phyloP scores from a whole-genome alignment of 1,140 invertebrate genomes.

The Patella vulgata region DNA sequence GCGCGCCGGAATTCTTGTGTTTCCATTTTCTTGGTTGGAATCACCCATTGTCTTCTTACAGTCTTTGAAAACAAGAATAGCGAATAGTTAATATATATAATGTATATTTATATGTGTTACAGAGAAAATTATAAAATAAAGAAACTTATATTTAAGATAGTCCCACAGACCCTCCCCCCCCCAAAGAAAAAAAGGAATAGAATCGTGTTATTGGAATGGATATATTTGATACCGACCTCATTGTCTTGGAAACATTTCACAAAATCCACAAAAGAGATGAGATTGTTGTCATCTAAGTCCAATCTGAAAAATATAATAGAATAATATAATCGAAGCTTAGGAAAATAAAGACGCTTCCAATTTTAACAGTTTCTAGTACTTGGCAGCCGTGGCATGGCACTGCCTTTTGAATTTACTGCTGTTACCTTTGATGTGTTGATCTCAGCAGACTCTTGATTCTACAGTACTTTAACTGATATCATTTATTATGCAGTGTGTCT shows the following conservation, averaged over 20 bases:
- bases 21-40: too few relatives aligned
- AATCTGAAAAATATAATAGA: conserved; percentile 4
- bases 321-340: neutral
- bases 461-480: neutral
- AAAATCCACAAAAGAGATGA: conserved; percentile 37
- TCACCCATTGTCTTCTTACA: too few relatives aligned
- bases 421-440: neutral
- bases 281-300: neutral
- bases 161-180: too few relatives aligned
- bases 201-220: too few relatives aligned
- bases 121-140: too few relatives aligned
- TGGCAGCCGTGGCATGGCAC: neutral
- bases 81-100: too few relatives aligned
- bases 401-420: neutral
- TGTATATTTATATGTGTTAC: too few relatives aligned
- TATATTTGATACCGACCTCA: conserved; percentile 13
- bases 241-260: conserved; percentile 34
- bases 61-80: too few relatives aligned
- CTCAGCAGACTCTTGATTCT: neutral
- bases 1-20: too few relatives aligned
- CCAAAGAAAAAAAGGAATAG: too few relatives aligned
- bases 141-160: too few relatives aligned
- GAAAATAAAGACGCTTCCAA: neutral
- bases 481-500: neutral
- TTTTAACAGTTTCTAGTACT: neutral